phyloP scores from a whole-genome alignment of 2,888 invertebrate genomes.

The Dryomyza anilis region DNA sequence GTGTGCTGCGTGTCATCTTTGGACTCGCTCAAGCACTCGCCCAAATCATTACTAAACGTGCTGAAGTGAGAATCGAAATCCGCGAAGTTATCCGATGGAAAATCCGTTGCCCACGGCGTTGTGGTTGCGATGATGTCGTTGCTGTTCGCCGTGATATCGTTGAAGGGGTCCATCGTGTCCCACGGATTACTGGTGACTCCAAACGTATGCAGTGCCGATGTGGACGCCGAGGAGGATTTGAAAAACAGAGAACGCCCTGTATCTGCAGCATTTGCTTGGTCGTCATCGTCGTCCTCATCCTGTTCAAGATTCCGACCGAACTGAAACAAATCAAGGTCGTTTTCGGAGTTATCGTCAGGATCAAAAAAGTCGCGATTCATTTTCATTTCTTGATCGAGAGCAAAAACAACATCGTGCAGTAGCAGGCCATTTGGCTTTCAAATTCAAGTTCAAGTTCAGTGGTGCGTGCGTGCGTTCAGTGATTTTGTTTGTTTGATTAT shows the following conservation, averaged over 20 bases:
- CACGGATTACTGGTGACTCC: conserved; percentile 46
- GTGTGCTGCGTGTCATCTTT: not conserved
- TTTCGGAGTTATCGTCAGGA: too few species aligned
- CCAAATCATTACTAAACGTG: conserved; percentile 51
- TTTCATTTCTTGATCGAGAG: conserved; percentile 47
- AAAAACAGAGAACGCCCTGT: conserved; percentile 33
- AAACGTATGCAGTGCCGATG: conserved; percentile 32
- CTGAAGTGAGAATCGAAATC: conserved; percentile 59
- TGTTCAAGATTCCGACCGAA: conserved; percentile 44
- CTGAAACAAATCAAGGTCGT: too few species aligned
- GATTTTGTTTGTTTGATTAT: too few species aligned
- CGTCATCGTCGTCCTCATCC: conserved; percentile 50
- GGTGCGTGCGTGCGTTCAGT: too few species aligned
- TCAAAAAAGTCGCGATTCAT: conserved; percentile 38
- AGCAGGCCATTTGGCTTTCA: conserved; percentile 13
- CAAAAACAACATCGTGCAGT: conserved; percentile 46
- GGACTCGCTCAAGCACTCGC: conserved; percentile 36
- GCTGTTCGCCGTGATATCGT: conserved; percentile 41
- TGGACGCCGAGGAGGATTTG: conserved; percentile 23
- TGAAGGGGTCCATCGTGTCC: conserved; percentile 51
- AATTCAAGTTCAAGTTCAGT: too few species aligned
- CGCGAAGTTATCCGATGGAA: conserved; percentile 56
- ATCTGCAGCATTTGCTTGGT: conserved; percentile 39
- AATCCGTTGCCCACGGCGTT: conserved; percentile 50
- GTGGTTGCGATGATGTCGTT: conserved; percentile 29